These are phyloP conservation scores for Penelope pileata DNA, from an alignment of 2,113 vertebrate species.

Conservation along the genomic window DNA sequence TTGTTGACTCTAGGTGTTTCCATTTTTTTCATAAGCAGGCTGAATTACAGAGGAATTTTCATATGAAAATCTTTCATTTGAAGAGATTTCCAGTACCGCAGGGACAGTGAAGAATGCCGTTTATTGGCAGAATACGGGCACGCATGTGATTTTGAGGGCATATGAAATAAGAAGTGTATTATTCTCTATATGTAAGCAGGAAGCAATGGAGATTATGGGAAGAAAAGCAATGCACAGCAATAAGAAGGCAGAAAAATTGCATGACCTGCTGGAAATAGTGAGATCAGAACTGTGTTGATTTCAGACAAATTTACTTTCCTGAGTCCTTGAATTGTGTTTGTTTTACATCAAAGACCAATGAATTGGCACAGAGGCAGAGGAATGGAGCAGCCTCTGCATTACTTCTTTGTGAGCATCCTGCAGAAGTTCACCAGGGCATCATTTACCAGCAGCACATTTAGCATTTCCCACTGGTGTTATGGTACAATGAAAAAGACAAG, in stretches of 20 bases:
- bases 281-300: neutral
- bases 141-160: neutral
- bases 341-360: neutral
- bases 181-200: neutral
- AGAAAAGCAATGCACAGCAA: neutral
- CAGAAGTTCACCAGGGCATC: neutral
- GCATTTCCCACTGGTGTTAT: neutral
- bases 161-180: rapidly evolving
- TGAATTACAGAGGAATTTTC: slow-evolving; percentile 17
- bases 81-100: neutral
- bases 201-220: neutral
- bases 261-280: neutral
- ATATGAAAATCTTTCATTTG: neutral
- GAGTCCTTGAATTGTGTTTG: neutral
- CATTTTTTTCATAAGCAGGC: neutral
- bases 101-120: neutral
- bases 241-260: slow-evolving; percentile 36
- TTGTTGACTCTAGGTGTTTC: neutral
- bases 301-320: neutral
- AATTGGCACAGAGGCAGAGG: neutral
- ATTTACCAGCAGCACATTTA: neutral
- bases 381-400: rapidly evolving
- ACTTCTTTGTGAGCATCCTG: neutral
- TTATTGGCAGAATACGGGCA: neutral
- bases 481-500: neutral